These are phyloP conservation scores for Drosophila demipolita DNA, from an alignment of 2,888 invertebrate species.

Conservation along the genomic window DNA sequence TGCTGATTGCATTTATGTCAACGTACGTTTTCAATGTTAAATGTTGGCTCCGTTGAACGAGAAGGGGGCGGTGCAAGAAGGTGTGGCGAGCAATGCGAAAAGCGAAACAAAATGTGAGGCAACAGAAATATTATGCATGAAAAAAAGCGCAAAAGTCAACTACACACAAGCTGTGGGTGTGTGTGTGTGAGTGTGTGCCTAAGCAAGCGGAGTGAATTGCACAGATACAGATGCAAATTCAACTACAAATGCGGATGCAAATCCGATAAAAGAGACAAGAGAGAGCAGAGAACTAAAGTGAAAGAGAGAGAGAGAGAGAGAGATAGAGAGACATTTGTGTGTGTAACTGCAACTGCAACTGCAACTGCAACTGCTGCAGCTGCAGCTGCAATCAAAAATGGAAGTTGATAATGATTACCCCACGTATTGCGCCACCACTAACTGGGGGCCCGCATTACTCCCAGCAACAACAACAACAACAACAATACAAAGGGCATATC, in stretches of 20 bases:
- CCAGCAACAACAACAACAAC: conserved; percentile 18
- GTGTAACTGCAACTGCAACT: conserved; percentile 39
- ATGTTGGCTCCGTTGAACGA: conserved; percentile 30
- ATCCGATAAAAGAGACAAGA: not conserved
- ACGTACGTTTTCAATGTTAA: conserved; percentile 82
- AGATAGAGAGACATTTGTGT: not conserved
- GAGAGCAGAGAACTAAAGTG: not conserved
- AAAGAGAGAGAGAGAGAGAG: not conserved
- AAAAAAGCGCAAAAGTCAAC: conserved; percentile 59
- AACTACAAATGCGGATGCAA: conserved; percentile 7
- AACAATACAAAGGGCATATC: too few relatives aligned
- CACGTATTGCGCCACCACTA: conserved; percentile 24
- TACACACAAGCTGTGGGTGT: conserved; percentile 10
- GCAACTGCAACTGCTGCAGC: conserved; percentile 19
- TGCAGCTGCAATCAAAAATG: conserved; percentile 42
- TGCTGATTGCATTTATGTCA: conserved; percentile 81
- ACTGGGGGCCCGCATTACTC: conserved; percentile 44
- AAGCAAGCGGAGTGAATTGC: conserved; percentile 18
- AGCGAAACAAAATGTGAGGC: conserved; percentile 44
- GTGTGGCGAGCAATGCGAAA: conserved; percentile 22
- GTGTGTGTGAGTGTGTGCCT: conserved; percentile 19
- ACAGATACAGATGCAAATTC: conserved; percentile 4
- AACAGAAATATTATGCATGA: conserved; percentile 61
- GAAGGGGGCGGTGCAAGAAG: not conserved
- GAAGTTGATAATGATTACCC: conserved; percentile 38